These are phyloP conservation scores for Lycodopsis pacificus DNA, from an alignment of 2,797 vertebrate species.

Conservation along the genomic window DNA sequence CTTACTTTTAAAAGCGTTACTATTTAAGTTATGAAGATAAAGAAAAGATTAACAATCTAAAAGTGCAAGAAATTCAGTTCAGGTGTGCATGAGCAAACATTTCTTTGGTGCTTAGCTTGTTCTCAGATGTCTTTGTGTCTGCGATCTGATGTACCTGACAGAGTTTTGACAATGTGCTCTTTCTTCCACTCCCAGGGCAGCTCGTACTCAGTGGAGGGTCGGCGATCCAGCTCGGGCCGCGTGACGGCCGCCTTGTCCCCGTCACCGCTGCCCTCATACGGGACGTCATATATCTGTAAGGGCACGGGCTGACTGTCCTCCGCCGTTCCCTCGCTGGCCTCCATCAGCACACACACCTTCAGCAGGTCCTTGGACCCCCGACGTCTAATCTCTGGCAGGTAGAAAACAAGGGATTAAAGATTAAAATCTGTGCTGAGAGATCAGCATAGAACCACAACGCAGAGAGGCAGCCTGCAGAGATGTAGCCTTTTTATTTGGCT, in stretches of 20 bases:
- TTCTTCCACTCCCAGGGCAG: conserved; percentile 98
- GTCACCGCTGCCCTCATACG: conserved; percentile 84
- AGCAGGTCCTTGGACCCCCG: conserved; percentile 94
- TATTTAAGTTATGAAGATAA: not conserved
- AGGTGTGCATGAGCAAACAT: not conserved
- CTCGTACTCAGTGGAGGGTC: conserved; percentile 90
- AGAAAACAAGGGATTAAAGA: conserved; percentile 15
- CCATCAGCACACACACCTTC: conserved; percentile 87
- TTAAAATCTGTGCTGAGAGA: conserved; percentile 4
- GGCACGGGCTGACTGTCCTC: conserved; percentile 70
- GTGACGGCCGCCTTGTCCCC: conserved; percentile 68
- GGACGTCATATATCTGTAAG: conserved; percentile 89
- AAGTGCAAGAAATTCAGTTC: not conserved
- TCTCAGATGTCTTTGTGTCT: not conserved
- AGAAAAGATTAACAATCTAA: not conserved
- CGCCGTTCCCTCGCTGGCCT: conserved; percentile 62
- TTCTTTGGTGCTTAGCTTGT: not conserved
- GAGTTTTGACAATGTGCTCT: conserved; percentile 89
- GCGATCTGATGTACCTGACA: conserved; percentile 86
- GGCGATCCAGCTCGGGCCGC: conserved; percentile 86
- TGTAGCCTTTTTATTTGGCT: not conserved
- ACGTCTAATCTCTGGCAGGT: conserved; percentile 89
- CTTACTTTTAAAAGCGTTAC: not conserved
- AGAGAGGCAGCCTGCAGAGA: not conserved
- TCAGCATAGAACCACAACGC: not conserved